Evolutionary conservation across 2,113 vertebrate species (phyloP), one percentile per base, ranked within the genome.

Genomic region (Atlantisia rogersi): DNA sequence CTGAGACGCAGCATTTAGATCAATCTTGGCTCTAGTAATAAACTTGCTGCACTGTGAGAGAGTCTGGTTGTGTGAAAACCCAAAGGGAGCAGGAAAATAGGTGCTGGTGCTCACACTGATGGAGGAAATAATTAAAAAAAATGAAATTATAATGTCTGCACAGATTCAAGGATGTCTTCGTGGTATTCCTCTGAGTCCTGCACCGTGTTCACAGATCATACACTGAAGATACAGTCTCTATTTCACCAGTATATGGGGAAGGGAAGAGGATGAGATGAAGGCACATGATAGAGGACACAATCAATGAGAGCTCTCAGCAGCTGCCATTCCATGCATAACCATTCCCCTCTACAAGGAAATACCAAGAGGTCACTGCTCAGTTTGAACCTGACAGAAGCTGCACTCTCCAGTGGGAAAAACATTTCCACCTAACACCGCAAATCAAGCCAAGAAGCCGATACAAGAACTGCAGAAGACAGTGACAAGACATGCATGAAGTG

Each of bases 141-240:
- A 75, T 5, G 9, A 21, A 59, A 9, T 37, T 1, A 7, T 2
- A 7, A 58, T 11, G 11, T 25, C 40, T 81, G 32, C 29, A 22
- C 11, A 60, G 35, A 48, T 39, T 29, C 37, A 62, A 5, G 14
- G 48, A 29, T 46, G 29, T 37, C 37, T 14, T 56, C 19, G 10
- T 1, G 15, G 42, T 31, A 75, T 17, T 78, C 26, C 44, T 62
- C 40, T 24, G 59, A 90, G 64, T 9, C 17, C 26, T 74, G n/a
- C 4, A 6, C 7, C 0, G 0, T 35, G 18, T 22, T 75, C 20
- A 60, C 1, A 5, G 5, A 31, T 37, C 16, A 32, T 4, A 32
- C 6, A 8, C 0, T 69, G 71, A 59, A 55, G 86, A 62, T 6
- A 26, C 7, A 75, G 29, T 9, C 19, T 37, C 40, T 39, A 1